These are phyloP conservation scores for Mus minutoides DNA, from an alignment of 2,797 vertebrate species.

Conservation along the genomic window DNA sequence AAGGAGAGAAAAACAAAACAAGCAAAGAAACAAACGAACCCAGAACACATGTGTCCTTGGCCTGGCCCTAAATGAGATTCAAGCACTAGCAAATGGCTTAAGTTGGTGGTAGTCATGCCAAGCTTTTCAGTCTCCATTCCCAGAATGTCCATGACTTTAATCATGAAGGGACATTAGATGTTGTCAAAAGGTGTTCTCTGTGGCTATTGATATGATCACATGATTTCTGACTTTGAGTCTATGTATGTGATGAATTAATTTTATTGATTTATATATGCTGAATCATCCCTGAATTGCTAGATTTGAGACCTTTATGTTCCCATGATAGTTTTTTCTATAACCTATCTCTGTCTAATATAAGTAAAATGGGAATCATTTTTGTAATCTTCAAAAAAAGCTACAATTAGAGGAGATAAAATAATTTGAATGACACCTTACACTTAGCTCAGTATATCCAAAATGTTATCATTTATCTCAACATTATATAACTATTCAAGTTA, in stretches of 20 bases:
- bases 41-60: background rate
- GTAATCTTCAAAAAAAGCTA: background rate
- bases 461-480: background rate
- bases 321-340: background rate
- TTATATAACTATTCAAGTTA: background rate
- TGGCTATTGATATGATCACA: background rate
- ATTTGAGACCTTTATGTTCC: background rate
- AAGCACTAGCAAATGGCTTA: background rate
- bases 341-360: background rate
- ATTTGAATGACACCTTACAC: conserved; percentile 1
- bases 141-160: background rate
- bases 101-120: background rate
- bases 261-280: background rate
- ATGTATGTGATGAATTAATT: background rate
- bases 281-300: background rate
- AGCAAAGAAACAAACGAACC: background rate
- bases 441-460: background rate
- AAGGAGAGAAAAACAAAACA: too few relatives aligned
- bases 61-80: background rate
- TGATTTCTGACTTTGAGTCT: background rate
- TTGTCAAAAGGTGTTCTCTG: background rate
- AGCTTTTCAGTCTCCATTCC: background rate
- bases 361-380: background rate
- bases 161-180: background rate
- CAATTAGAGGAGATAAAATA: background rate